Base-by-base conservation (phyloP, 2,888 invertebrate species). In the Arge pagana region DNA sequence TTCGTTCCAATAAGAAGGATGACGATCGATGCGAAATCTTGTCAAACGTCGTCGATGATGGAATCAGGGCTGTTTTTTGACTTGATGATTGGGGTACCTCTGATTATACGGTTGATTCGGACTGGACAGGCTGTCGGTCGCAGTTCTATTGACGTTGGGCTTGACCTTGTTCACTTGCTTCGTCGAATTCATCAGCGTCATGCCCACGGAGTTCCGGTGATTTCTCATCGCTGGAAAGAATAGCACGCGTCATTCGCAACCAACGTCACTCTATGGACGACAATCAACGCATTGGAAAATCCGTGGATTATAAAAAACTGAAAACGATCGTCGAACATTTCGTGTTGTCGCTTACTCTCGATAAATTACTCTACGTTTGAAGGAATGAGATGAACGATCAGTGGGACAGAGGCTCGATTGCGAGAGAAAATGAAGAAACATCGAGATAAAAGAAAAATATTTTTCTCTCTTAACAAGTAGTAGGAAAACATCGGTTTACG, bases 121-220 rank as follows among this genome's bases (percentile, higher is more conserved):
- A 66, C 83, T 83, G 49, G 79, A 85, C 77, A 86, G 82, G 79
- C 86, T 87, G 66, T 92, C 91, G 30, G 85, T 85, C 45, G 87
- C 83, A 54, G 84, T 84, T 76, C 91, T 83, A 73, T 88, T 91
- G 55, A 91, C 89, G 68, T 89, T 92, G 37, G 92, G 92, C 76
- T 92, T 93, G 67, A 92, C 91, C 78, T 92, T 92, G 81, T 91
- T 92, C 74, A 92, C 90, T 78, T 92, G 91, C 71, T 92, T 87
- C 62, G 88, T 85, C 35, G 87, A 89, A 74, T 89, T 89, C 77
- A 87, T 85, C 68, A 87, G 81, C 63, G 83, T 83, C 59, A 83
- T 83, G 75, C 86, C 83, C 51, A 86, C 83, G 59, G 86, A 87
- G 72, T 85, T 88, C 61, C 90, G 83, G 70, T 88, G 89, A 75